Evolutionary conservation across 2,113 vertebrate genomes (phyloP).

Genomic region (Gambusia affinis): DNA sequence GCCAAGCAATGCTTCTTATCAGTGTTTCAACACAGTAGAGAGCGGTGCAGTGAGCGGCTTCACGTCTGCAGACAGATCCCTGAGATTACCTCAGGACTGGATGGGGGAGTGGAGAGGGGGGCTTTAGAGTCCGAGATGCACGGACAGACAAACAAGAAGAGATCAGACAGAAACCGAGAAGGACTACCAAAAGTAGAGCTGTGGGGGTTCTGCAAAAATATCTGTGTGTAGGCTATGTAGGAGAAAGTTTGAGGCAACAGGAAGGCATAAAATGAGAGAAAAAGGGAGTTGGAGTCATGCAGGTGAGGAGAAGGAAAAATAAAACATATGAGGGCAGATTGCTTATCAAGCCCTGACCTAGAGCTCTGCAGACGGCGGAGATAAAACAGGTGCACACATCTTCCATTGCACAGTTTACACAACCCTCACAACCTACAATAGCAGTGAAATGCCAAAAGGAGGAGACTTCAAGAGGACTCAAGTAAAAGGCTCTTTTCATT

Average conservation of each 20-base stretch:
- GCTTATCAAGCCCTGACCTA: conserved; percentile 53
- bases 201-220: conserved; percentile 14
- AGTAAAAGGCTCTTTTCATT: conserved; percentile 8
- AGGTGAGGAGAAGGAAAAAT: conserved; percentile 52
- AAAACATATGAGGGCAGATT: conserved; percentile 55
- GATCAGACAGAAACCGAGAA: conserved; percentile 5
- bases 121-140: conserved; percentile 6
- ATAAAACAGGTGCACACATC: conserved; percentile 52
- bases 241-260: conserved; percentile 37
- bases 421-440: conserved; percentile 46
- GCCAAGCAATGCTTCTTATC: conserved; percentile 73
- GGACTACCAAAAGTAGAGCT: background rate
- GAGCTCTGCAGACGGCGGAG: conserved; percentile 55
- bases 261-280: conserved; percentile 24
- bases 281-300: conserved; percentile 28
- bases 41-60: conserved; percentile 48
- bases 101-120: background rate
- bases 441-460: conserved; percentile 29
- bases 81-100: conserved; percentile 60
- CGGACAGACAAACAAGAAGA: conserved; percentile 11
- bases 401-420: conserved; percentile 60
- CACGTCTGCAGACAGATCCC: conserved; percentile 66
- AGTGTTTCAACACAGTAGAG: conserved; percentile 63
- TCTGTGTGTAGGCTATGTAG: conserved; percentile 20
- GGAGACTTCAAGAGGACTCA: conserved; percentile 28